Evolutionary conservation across 2,797 vertebrate genomes (phyloP).

Genomic region (Oreortyx pictus): DNA sequence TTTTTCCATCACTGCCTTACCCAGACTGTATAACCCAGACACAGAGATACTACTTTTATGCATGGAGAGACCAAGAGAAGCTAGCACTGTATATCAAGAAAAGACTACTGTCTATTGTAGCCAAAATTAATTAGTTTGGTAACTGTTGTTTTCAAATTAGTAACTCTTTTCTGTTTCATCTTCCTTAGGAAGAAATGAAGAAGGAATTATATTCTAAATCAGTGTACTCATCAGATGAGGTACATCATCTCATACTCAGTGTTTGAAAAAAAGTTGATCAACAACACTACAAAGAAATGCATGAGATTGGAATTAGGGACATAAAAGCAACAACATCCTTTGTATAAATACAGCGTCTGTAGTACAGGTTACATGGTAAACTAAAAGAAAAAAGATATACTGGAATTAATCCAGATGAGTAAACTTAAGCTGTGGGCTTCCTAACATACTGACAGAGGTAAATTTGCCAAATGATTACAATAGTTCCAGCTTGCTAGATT

Average conservation of each 20-base stretch:
- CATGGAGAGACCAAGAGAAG: neutral
- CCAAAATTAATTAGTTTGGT: neutral
- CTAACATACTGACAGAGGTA: neutral
- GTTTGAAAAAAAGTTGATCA: neutral
- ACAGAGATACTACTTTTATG: neutral
- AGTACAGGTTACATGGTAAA: neutral
- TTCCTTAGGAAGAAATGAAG: neutral
- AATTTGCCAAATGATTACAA: slow-evolving; percentile 39
- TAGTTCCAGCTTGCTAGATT: slow-evolving; percentile 10
- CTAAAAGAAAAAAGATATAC: neutral
- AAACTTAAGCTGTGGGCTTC: neutral
- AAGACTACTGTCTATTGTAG: neutral
- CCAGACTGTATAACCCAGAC: neutral
- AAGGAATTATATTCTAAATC: neutral
- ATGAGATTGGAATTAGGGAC: neutral
- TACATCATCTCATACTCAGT: neutral
- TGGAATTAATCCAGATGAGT: neutral
- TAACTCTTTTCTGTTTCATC: neutral
- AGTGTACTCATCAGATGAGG: neutral
- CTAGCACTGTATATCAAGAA: neutral
- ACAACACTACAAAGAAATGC: neutral
- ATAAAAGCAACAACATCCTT: neutral
- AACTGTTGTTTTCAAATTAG: neutral
- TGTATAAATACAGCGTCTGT: neutral
- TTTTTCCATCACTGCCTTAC: neutral